These are phyloP conservation scores for Pandemis corylana DNA, from an alignment of 2,888 invertebrate genomes.

Conservation along the genomic window DNA sequence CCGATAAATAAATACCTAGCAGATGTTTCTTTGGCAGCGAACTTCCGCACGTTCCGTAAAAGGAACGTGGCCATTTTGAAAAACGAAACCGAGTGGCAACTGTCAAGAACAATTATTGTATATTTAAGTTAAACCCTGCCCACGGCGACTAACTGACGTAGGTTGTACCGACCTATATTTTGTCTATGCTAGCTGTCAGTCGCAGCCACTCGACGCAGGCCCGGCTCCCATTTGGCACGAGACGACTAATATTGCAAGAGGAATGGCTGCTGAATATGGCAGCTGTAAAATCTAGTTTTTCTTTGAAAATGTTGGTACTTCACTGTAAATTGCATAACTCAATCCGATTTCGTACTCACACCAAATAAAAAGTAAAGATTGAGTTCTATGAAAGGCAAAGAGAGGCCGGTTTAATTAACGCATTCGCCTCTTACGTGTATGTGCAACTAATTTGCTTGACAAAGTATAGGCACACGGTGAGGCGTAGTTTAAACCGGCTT, in stretches of 20 bases:
- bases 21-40: neutral
- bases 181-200: conserved; percentile 47
- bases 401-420: too few species aligned
- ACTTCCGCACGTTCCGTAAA: neutral
- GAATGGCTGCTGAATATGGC: conserved; percentile 36
- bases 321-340: conserved; percentile 31
- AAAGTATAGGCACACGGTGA: too few species aligned
- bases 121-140: conserved; percentile 23
- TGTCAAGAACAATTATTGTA: conserved; percentile 33
- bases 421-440: too few species aligned
- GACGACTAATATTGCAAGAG: conserved; percentile 20
- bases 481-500: too few species aligned
- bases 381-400: too few species aligned
- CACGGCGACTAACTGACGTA: conserved; percentile 37
- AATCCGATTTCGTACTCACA: neutral
- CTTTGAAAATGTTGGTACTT: conserved; percentile 15
- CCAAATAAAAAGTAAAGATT: too few species aligned
- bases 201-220: conserved; percentile 50
- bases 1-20: neutral
- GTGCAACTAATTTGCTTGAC: too few species aligned
- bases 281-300: conserved; percentile 31
- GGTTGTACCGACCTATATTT: conserved; percentile 58
- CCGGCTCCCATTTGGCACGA: conserved; percentile 58
- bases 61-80: conserved; percentile 2
- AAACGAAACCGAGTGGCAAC: conserved; percentile 20